Percentiles rank a stretch among this genome's conserved stretches.
These are phyloP conservation scores for Lobophora halterata DNA, from an alignment of 2,888 invertebrate genomes.

Conservation along the genomic window DNA sequence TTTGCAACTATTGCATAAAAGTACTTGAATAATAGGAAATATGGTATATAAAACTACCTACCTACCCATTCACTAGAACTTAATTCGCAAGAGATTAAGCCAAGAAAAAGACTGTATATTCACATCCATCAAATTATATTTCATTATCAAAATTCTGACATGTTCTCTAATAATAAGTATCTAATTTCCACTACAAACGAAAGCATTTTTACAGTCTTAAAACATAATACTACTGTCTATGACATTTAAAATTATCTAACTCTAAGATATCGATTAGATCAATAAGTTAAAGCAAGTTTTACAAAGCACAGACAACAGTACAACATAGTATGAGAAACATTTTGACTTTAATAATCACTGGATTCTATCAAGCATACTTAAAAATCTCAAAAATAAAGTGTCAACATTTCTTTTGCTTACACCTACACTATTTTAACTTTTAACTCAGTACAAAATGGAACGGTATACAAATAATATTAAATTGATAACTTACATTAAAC, in stretches of 20 bases:
- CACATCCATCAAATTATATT: conserved; percentile 34
- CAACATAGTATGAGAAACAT: conserved; percentile 35
- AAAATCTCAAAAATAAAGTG: conserved; percentile 10
- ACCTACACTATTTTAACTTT: conserved; percentile 1
- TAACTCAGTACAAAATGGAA: conserved; percentile 7
- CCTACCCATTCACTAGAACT: too few species aligned
- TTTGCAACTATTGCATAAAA: too few species aligned
- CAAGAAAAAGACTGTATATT: too few species aligned
- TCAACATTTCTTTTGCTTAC: background rate
- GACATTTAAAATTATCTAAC: conserved; percentile 24
- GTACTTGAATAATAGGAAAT: too few species aligned
- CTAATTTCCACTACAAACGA: conserved; percentile 28
- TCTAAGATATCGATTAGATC: conserved; percentile 30
- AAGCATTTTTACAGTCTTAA: conserved; percentile 42
- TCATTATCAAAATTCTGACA: conserved; percentile 43
- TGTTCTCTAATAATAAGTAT: conserved; percentile 33
- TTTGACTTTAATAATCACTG: conserved; percentile 25
- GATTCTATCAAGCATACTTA: conserved; percentile 21
- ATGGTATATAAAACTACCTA: too few species aligned
- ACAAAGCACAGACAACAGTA: conserved; percentile 42
- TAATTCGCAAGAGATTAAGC: too few species aligned
- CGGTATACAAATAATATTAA: background rate
- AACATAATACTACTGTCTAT: conserved; percentile 33
- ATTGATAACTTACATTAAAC: background rate
- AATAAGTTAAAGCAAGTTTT: conserved; percentile 34